Conservation (phyloP, 1,140 invertebrate species). For the Euwallacea fornicatus region DNA sequence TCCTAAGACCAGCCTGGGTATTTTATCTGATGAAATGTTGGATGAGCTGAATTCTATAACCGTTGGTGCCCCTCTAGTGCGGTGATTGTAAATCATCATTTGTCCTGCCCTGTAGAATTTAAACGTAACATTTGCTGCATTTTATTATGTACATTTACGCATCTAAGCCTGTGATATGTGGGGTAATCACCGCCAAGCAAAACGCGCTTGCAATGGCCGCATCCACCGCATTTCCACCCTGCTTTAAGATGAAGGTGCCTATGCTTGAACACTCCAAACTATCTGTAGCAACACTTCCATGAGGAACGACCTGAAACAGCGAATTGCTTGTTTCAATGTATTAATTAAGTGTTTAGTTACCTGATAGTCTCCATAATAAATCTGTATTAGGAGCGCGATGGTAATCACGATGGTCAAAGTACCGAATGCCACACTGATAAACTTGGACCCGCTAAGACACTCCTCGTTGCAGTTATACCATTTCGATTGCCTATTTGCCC, state of each 20-base stretch:
- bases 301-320: constrained; percentile 62
- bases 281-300: constrained; percentile 76
- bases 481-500: constrained; percentile 40
- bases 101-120: constrained; percentile 65
- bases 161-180: constrained; percentile 70
- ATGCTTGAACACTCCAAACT: constrained; percentile 70
- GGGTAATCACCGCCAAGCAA: constrained; percentile 68
- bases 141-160: constrained; percentile 58
- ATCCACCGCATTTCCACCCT: constrained; percentile 71
- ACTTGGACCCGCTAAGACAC: constrained; percentile 52
- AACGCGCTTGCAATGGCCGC: constrained; percentile 68
- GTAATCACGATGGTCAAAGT: constrained; percentile 66
- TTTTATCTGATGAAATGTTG: constrained; percentile 53
- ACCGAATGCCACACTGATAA: constrained; percentile 57
- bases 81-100: constrained; percentile 72
- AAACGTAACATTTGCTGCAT: constrained; percentile 2
- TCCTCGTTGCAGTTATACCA: constrained; percentile 47
- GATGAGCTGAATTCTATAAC: constrained; percentile 61
- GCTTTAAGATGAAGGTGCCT: constrained; percentile 66
- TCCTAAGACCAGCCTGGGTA: constrained; percentile 63
- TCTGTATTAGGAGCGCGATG: constrained; percentile 65
- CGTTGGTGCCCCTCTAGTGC: constrained; percentile 54
- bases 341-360: constrained; percentile 48
- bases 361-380: constrained; percentile 68
- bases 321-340: neutral